Base-by-base conservation (phyloP, 2,113 vertebrate genomes). In the Noctilio leporinus region DNA sequence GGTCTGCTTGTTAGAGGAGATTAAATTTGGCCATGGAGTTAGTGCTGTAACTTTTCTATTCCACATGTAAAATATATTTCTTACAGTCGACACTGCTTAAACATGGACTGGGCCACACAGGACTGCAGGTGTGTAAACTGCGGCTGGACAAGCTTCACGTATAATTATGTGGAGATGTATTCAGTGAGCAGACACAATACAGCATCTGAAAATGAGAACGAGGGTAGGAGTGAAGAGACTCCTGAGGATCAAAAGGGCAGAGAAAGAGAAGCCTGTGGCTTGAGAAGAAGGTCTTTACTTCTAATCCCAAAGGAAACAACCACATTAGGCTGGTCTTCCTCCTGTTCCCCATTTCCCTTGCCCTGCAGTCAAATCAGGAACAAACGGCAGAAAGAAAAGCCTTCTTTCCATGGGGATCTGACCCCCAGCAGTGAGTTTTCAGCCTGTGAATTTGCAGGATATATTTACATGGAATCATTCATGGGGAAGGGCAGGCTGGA, bases 401-500 rank as follows among this genome's bases (percentile, higher is more conserved):
- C n/a, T n/a, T n/a, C n/a, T n/a, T n/a, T n/a, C n/a, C 8, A 0
- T 16, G 45, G 96, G 86, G 91, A 93, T 72, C 87, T 95, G 69
- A 90, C 93, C 96, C 82, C 94, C 72, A 14, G 86, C 94, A 75
- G 49, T n/a, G 65, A 33, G 81, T 84, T 89, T 93, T 65, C 75
- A 96, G 93, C 81, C 80, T 78, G 64, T 77, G 92, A 90, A 49
- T 90, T 93, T 96, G 92, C 97, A 96, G 96, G 86, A 67, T 96
- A 49, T 94, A 96, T 97, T 96, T 91, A 86, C 76, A 57, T 94
- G 82, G 95, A 92, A 77, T 95, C 80, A 33, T 95, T 96, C 93
- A 40, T 85, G 62, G 95, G 49, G 73, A 96, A 92, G 92, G 92
- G 92, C 75, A 81, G 81, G 85, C 90, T 97, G 95, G 93, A 96